phyloP scores from a whole-genome alignment of 2,797 vertebrate species.

The Peromyscus attwateri region DNA sequence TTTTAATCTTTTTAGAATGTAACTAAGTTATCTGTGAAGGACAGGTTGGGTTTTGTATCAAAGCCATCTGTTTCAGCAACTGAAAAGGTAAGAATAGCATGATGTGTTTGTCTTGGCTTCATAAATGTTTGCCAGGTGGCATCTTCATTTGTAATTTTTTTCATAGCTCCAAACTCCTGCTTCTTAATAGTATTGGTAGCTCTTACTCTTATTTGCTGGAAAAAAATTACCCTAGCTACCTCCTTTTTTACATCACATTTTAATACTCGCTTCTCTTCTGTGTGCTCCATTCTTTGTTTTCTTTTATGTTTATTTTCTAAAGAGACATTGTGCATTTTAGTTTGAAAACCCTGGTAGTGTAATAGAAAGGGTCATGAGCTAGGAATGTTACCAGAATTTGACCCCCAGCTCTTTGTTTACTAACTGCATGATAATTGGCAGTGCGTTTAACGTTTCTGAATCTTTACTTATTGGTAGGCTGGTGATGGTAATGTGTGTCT shows the following conservation, averaged over 20 bases:
- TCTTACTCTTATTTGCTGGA: slow-evolving; percentile 74
- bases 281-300: slow-evolving; percentile 67
- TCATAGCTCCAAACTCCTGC: slow-evolving; percentile 77
- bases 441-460: slow-evolving; percentile 59
- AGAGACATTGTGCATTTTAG: slow-evolving; percentile 47
- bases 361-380: slow-evolving; percentile 58
- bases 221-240: slow-evolving; percentile 67
- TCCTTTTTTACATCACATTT: slow-evolving; percentile 77
- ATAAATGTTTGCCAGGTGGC: slow-evolving; percentile 84
- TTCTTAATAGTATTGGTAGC: slow-evolving; percentile 77
- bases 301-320: slow-evolving; percentile 65
- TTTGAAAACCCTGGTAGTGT: slow-evolving; percentile 61
- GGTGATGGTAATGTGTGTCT: slow-evolving; percentile 65
- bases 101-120: slow-evolving; percentile 85
- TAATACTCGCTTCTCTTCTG: slow-evolving; percentile 70
- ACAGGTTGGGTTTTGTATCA: slow-evolving; percentile 94
- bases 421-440: slow-evolving; percentile 80
- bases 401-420: slow-evolving; percentile 64
- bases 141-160: slow-evolving; percentile 79
- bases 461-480: slow-evolving; percentile 53
- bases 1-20: slow-evolving; percentile 91
- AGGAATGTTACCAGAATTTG: slow-evolving; percentile 62
- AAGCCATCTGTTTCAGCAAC: slow-evolving; percentile 92
- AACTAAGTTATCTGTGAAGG: slow-evolving; percentile 95
- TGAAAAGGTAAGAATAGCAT: slow-evolving; percentile 92